phyloP scores from a whole-genome alignment of 2,888 invertebrate species.

The Nephrotoma flavescens region DNA sequence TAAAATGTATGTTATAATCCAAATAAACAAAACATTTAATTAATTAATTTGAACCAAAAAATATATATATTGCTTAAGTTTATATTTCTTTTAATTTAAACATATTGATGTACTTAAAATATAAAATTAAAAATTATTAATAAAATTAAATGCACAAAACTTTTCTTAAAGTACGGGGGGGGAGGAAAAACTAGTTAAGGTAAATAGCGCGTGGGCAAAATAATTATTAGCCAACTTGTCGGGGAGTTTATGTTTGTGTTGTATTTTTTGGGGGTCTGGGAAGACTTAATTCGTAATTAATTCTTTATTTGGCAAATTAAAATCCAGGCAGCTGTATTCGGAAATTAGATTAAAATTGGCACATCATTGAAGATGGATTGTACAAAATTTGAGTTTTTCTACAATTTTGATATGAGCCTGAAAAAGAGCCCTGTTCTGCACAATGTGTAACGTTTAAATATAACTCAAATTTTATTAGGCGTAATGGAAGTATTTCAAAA shows the following conservation, averaged over 20 bases:
- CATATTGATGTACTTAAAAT: not conserved
- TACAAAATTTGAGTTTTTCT: not conserved
- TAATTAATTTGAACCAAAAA: not conserved
- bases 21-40: not conserved
- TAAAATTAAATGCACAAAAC: not conserved
- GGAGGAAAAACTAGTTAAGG: not conserved
- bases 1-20: not conserved
- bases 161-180: not conserved
- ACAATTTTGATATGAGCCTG: too few species aligned
- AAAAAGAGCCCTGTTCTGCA: too few species aligned
- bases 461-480: too few species aligned
- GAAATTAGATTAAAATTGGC: not conserved
- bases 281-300: not conserved
- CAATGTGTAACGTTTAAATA: too few species aligned
- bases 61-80: not conserved
- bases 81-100: not conserved
- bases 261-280: not conserved
- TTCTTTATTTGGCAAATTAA: not conserved
- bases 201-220: not conserved
- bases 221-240: not conserved
- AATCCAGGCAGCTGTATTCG: not conserved
- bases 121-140: not conserved
- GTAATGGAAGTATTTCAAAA: too few species aligned
- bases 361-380: not conserved
- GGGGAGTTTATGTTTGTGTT: not conserved